These are phyloP conservation scores for Brachionus plicatilis DNA, from an alignment of 1,140 invertebrate genomes.

Conservation along the genomic window DNA sequence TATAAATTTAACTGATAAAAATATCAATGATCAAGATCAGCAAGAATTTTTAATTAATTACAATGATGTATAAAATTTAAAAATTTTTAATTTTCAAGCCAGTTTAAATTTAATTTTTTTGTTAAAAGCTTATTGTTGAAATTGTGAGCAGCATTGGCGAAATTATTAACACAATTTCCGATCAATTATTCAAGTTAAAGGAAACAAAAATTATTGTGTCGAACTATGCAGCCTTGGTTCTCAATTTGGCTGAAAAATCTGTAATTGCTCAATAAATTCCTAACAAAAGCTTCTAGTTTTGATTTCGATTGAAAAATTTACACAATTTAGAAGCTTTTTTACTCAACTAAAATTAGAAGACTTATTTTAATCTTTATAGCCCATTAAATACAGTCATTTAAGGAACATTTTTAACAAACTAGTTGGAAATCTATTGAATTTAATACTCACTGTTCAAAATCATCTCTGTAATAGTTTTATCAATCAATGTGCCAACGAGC, in stretches of 20 bases:
- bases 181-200: background rate
- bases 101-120: background rate
- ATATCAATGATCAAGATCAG: background rate
- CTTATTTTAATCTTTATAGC: background rate
- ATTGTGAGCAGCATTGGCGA: background rate
- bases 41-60: background rate
- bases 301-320: no score
- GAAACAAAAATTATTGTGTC: background rate
- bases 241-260: slow-evolving; percentile 1
- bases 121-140: background rate
- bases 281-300: background rate
- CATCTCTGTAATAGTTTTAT: background rate
- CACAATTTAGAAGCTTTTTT: background rate
- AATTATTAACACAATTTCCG: background rate
- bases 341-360: background rate
- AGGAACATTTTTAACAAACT: background rate
- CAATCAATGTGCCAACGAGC: background rate
- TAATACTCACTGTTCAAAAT: background rate
- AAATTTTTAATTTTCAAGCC: background rate
- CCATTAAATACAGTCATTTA: background rate
- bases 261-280: background rate
- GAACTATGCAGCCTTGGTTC: background rate
- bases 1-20: background rate
- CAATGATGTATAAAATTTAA: background rate
- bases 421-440: background rate